Conservation (phyloP, 2,888 invertebrate genomes). For the Brenthis ino region DNA sequence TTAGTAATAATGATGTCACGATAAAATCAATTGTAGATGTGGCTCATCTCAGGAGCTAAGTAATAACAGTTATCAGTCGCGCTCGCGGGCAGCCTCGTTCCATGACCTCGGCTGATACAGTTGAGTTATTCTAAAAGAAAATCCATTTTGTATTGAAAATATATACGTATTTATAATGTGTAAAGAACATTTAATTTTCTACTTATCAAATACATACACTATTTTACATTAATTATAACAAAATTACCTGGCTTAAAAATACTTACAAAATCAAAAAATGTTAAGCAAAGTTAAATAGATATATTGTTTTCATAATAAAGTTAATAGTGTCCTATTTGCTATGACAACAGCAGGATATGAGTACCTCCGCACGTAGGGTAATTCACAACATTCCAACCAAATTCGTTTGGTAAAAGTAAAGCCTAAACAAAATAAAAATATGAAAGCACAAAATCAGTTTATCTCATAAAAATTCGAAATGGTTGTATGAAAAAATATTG, state of each 20-base stretch:
- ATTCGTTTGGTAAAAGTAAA: not conserved
- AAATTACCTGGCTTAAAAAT: too few relatives aligned
- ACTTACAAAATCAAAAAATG: too few relatives aligned
- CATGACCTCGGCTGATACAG: slow-evolving; percentile 21
- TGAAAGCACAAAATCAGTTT: not conserved
- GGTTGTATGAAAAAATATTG: too few relatives aligned
- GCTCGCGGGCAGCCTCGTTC: slow-evolving; percentile 43
- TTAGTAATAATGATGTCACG: slow-evolving; percentile 69
- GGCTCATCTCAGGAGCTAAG: slow-evolving; percentile 62
- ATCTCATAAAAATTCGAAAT: too few relatives aligned
- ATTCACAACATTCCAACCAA: not conserved
- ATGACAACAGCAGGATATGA: slow-evolving; percentile 2
- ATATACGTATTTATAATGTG: not conserved
- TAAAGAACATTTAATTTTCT: not conserved
- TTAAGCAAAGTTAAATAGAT: not conserved
- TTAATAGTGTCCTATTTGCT: not conserved
- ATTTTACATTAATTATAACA: too few relatives aligned
- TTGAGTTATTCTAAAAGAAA: slow-evolving; percentile 12
- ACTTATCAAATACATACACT: not conserved
- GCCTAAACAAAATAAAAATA: not conserved
- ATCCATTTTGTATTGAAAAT: not conserved
- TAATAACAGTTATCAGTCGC: slow-evolving; percentile 65
- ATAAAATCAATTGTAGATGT: slow-evolving; percentile 74
- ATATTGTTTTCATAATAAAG: not conserved
- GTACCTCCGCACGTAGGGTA: not conserved